Conservation (phyloP, 2,888 invertebrate genomes). For the Acronicta leporina region DNA sequence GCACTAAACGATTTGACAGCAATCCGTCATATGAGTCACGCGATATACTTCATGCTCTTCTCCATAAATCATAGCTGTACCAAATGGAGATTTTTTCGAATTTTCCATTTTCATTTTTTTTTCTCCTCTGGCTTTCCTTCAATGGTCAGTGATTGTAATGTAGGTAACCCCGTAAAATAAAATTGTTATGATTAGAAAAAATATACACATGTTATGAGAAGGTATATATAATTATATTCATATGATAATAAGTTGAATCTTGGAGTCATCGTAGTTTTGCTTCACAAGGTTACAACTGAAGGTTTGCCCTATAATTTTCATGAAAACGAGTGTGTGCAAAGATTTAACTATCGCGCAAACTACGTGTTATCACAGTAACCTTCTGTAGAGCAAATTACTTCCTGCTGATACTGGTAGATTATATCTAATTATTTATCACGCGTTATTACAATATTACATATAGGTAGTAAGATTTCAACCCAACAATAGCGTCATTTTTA, state of each 20-base stretch:
- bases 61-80: slow-evolving; percentile 19
- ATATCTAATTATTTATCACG: slow-evolving; percentile 58
- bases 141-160: too few relatives aligned
- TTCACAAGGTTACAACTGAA: not conserved
- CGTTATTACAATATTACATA: slow-evolving; percentile 34
- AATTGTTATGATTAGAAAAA: too few relatives aligned
- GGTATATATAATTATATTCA: too few relatives aligned
- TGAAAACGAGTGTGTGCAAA: slow-evolving; percentile 37
- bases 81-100: slow-evolving; percentile 4
- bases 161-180: too few relatives aligned
- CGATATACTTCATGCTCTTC: slow-evolving; percentile 24
- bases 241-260: too few relatives aligned
- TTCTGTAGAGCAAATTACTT: slow-evolving; percentile 86
- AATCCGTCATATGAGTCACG: slow-evolving; percentile 51
- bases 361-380: slow-evolving; percentile 82
- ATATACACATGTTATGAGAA: too few relatives aligned
- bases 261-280: too few relatives aligned
- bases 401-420: slow-evolving; percentile 77
- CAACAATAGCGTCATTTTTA: slow-evolving; percentile 26
- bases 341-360: slow-evolving; percentile 53
- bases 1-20: slow-evolving; percentile 48
- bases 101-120: not conserved
- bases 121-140: too few relatives aligned
- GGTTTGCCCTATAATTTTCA: slow-evolving; percentile 8
- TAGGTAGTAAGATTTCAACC: slow-evolving; percentile 9